Conservation (phyloP, 1,140 invertebrate genomes). For the Bombus haemorrhoidalis region DNA sequence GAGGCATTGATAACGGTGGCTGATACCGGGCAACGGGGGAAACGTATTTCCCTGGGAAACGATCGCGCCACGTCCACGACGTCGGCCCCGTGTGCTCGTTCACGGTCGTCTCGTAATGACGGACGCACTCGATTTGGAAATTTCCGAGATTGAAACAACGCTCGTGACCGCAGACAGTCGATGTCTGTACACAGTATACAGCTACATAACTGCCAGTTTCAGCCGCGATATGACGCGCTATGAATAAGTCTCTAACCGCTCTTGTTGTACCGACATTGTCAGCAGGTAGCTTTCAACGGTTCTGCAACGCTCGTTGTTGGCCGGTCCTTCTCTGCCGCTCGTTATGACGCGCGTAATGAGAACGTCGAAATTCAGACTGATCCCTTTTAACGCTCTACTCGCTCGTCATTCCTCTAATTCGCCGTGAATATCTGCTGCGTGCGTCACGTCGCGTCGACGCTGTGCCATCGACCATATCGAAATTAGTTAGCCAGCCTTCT, state of each 20-base stretch:
- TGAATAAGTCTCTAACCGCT: conserved; percentile 70
- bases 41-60: background rate
- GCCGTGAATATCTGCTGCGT: conserved; percentile 23
- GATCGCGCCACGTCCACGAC: background rate
- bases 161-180: conserved; percentile 46
- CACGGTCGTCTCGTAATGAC: conserved; percentile 41
- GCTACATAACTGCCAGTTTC: conserved; percentile 70
- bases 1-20: background rate
- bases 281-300: conserved; percentile 63
- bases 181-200: conserved; percentile 46
- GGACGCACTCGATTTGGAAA: conserved; percentile 62
- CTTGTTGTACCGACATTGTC: conserved; percentile 68
- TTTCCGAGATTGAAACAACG: conserved; percentile 64
- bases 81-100: background rate
- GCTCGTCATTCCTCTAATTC: conserved; percentile 46
- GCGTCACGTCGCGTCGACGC: background rate
- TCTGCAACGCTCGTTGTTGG: conserved; percentile 28
- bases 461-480: background rate
- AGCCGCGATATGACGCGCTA: conserved; percentile 64
- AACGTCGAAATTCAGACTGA: conserved; percentile 63
- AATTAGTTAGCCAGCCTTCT: conserved; percentile 8
- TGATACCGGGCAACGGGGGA: background rate
- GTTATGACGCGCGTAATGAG: conserved; percentile 65
- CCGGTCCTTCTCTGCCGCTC: conserved; percentile 44
- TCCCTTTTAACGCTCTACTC: conserved; percentile 50